A percentile compares a stretch with the other conserved stretches of the same genome.
These are phyloP conservation scores for Poeciliopsis turrubarensis DNA, from an alignment of 2,113 vertebrate species.

Conservation along the genomic window DNA sequence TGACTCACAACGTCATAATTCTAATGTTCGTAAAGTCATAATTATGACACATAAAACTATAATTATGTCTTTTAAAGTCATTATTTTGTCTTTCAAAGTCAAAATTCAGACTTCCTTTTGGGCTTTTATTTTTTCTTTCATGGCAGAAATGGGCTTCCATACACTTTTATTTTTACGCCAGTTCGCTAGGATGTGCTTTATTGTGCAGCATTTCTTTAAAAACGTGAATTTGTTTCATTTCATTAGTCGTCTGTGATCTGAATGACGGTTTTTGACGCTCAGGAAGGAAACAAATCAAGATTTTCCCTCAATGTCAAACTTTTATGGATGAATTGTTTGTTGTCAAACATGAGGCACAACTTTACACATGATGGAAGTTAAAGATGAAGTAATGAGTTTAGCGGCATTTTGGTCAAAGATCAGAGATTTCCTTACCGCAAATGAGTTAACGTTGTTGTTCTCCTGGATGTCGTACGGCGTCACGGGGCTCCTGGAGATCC, in stretches of 20 bases:
- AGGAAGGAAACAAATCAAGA: constrained; percentile 16
- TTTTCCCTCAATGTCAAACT: not conserved
- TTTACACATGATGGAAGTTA: constrained; percentile 10
- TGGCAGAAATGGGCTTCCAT: too few species aligned
- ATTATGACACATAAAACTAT: too few species aligned
- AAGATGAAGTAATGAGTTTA: constrained; percentile 23
- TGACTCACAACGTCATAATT: too few species aligned
- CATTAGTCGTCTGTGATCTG: not conserved
- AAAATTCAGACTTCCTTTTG: too few species aligned
- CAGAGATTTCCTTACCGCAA: constrained; percentile 73
- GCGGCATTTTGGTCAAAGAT: constrained; percentile 9
- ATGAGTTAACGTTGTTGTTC: constrained; percentile 83
- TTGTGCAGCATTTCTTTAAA: not conserved
- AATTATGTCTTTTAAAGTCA: too few species aligned
- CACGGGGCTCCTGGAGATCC: constrained; percentile 81
- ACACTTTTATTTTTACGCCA: too few species aligned
- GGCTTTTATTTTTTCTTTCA: too few species aligned
- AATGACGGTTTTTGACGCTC: not conserved
- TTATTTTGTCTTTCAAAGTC: too few species aligned
- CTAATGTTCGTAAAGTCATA: too few species aligned
- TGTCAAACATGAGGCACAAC: not conserved
- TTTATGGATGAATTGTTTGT: not conserved
- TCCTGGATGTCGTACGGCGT: constrained; percentile 80
- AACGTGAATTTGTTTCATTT: not conserved
- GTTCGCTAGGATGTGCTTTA: not conserved